Conservation (phyloP, 2,888 invertebrate species). For the Boloria euphrosyne region DNA sequence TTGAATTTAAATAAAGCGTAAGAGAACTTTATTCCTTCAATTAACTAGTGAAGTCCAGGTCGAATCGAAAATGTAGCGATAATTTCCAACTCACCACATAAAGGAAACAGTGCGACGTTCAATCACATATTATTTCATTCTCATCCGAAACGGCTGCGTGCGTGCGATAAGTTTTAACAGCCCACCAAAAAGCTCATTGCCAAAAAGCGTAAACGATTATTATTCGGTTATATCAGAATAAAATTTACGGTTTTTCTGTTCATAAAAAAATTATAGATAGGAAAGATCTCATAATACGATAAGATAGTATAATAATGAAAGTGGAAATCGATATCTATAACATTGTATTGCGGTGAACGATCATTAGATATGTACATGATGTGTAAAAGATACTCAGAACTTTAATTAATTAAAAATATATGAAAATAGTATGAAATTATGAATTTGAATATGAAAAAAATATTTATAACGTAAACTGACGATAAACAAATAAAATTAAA, state of each 20-base stretch:
- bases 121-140: conserved; percentile 35
- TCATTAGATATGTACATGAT: neutral
- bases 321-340: conserved; percentile 1
- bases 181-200: conserved; percentile 38
- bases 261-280: conserved; percentile 2
- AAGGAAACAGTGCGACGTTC: conserved; percentile 30
- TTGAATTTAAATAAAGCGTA: conserved; percentile 8
- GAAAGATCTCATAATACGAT: conserved; percentile 15
- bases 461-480: no score
- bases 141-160: conserved; percentile 34
- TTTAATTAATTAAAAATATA: neutral
- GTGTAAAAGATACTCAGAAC: neutral
- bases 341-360: conserved; percentile 1
- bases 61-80: conserved; percentile 26
- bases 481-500: no score
- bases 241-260: conserved; percentile 20
- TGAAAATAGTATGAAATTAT: no score
- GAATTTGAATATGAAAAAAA: no score
- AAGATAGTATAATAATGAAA: conserved; percentile 7
- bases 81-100: conserved; percentile 30
- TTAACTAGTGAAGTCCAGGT: conserved; percentile 22
- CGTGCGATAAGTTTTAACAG: conserved; percentile 40
- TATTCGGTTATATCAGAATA: conserved; percentile 27
- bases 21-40: conserved; percentile 3
- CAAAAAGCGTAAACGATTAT: conserved; percentile 37